Base-by-base conservation (phyloP, 2,888 invertebrate species). In the Drosophila lacicola region DNA sequence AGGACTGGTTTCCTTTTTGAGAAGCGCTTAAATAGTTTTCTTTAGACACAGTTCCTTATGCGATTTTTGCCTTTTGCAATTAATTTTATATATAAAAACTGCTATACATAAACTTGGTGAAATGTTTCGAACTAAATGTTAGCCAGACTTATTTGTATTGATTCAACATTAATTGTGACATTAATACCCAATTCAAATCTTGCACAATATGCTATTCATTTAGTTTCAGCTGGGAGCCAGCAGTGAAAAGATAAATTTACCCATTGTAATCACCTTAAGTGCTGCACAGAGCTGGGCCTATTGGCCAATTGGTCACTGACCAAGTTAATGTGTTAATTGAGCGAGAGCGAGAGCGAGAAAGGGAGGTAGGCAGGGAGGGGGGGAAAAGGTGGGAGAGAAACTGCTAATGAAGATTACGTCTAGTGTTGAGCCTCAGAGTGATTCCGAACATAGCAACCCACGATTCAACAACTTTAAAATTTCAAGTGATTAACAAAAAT, bases 291-390 rank as follows among this genome's bases (percentile, higher is more conserved):
- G 42, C 33, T 42, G n/a, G 44, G 70, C 70, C 53, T 53, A 39
- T 69, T 60, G 61, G 70, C 49, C 53, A 54, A 42, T 53, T 41
- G 41, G 29, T 41, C 13, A 9, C 17, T 68, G 44, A 55, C 53
- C 53, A 53, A 64, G 33, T 37, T 8, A 39, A 46, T 10, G 67
- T 61, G 56, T 29, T 34, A 62, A 72, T 45, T 68, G 61, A 41
- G 6, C 9, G 4, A 14, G 17, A 19, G 9, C 0, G 4, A 14
- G 17, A 19, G 9, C 0, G 13, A 37, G 33, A 34, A 2, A 19
- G 33, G 21, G 39, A 41, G 9, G 8, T 25, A 25, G 8, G 25
- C 25, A 37, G 33, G 14, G 2, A 19, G 33, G 17, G 45, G 19
- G 4, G 9, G 11, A 17, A 8, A 10, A 13, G 13, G 19, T 10